phyloP scores from a whole-genome alignment of 2,797 vertebrate species.

The Acrocephalus scirpaceus region DNA sequence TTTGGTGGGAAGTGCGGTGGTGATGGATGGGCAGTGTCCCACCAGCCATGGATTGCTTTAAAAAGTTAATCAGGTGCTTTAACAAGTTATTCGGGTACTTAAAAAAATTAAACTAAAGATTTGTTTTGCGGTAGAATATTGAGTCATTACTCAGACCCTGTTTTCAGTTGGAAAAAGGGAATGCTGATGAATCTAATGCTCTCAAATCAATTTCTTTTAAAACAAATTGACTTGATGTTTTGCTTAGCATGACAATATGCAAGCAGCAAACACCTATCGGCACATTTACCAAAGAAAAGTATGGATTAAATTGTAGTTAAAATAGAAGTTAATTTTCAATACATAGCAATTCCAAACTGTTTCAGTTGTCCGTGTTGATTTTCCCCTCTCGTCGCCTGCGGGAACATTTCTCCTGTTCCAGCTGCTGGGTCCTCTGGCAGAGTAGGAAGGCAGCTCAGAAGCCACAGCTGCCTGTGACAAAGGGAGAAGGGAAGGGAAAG shows the following conservation, averaged over 20 bases:
- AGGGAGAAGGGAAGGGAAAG: not conserved
- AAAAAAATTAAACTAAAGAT: not conserved
- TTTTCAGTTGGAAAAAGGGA: not conserved
- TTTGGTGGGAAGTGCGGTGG: not conserved
- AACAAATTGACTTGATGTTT: slow-evolving; percentile 32
- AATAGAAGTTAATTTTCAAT: slow-evolving; percentile 16
- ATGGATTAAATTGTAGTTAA: slow-evolving; percentile 34
- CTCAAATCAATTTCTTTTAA: slow-evolving; percentile 32
- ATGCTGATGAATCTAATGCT: not conserved
- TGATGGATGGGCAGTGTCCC: not conserved
- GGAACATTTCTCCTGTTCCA: not conserved
- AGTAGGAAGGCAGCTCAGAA: not conserved
- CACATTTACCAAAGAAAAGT: slow-evolving; percentile 35
- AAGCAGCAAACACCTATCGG: not conserved
- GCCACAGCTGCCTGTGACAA: rapidly evolving
- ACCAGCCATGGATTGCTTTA: rapidly evolving
- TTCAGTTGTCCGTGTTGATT: not conserved
- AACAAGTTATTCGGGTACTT: not conserved
- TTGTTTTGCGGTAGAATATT: not conserved
- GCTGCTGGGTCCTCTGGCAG: not conserved
- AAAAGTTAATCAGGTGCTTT: not conserved
- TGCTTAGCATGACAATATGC: not conserved
- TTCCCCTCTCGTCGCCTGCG: rapidly evolving
- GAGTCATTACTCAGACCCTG: not conserved
- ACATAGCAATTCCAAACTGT: not conserved